Base-by-base conservation (phyloP, 1,140 invertebrate genomes). In the Scaptodrosophila lebanonensis region DNA sequence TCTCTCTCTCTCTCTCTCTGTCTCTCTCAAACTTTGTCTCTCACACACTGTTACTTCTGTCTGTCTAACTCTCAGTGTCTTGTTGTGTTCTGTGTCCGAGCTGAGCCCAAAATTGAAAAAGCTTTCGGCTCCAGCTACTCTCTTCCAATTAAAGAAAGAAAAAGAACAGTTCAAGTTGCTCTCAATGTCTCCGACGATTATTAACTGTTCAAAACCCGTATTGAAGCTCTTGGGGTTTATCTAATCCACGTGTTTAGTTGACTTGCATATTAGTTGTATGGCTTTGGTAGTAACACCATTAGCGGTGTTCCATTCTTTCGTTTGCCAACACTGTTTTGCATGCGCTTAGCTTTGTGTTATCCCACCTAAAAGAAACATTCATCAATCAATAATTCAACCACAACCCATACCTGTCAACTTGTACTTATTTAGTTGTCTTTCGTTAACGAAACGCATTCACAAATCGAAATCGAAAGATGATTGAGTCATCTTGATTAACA, bases 281-380 rank as follows among this genome's bases (percentile, higher is more conserved):
- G 17, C 29, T 42, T 35, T 38, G 27, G 16, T 45, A 9, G 29
- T 27, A 35, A 12, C 11, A 33, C 15, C 17, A 11, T 12, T 5
- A 30, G 40, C 7, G 43, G 22, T 49, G 20, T 32, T 32, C 8
- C 4, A 33, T 32, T 56, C 11, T 53, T 54, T 20, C 33, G 33
- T 48, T 75, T 50, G n/a, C 17, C 20, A 50, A 67, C 35, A 72
- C 58, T 54, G 30, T 44, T 47, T 59, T 69, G 70, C 70, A 73
- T 73, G 70, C 51, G 35, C 39, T 51, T 29, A 43, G 68, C 27
- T 43, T 33, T 66, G 32, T 36, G 18, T 48, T 57, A 45, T 20
- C 17, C 32, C 43, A 13, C 13, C 20, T 25, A 38, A 45, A 32
- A 17, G 3, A 25, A 25, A 25, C 3, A 25, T 4, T 4, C 22